Evolutionary conservation across 2,888 invertebrate species (phyloP), one percentile per base, ranked within the genome.

Genomic region (Chesias legatella): DNA sequence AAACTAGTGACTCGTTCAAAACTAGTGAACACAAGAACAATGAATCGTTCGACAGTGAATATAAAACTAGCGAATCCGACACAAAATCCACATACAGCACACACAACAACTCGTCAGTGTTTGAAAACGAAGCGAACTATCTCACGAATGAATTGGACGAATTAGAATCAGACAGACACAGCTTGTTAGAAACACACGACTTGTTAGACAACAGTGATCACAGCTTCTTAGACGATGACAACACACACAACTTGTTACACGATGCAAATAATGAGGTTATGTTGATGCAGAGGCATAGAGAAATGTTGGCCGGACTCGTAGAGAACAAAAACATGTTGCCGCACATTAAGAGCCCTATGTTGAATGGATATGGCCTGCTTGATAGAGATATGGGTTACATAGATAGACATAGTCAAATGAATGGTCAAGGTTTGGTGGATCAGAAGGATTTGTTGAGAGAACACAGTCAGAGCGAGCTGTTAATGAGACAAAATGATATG

Each of bases 141-240:
- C 66, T 86, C 38, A 65, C 79, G 43, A 82, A 78, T 46, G 86
- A 88, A 52, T 60, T 88, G 53, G 84, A 88, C 39, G 88, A 88
- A 53, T 47, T 86, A 36, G 86, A 86, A 66, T 85, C 85, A n/a
- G 88, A 89, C 43, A 73, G 88, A 61, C 88, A 89, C 61, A 85
- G 84, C 53, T 57, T 89, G 40, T 57, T 89, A 56, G 89, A 89
- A 41, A 86, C 80, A 51, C 86, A 89, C 56, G 84, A 85, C 48
- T 50, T 88, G 36, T 60, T 88, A 61, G 85, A 88, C 33, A 84
- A 69, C 63, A 85, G 82, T 36, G 86, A 88, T 44, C 88, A 85
- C 72, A 80, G 79, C 26, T 51, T 88, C 6, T 41, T 88, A 26
- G 88, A 88, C 10, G 85, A 86, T 38, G 85, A 88, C 33, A 72